phyloP scores from a whole-genome alignment of 2,113 vertebrate genomes.

The Indri indri region DNA sequence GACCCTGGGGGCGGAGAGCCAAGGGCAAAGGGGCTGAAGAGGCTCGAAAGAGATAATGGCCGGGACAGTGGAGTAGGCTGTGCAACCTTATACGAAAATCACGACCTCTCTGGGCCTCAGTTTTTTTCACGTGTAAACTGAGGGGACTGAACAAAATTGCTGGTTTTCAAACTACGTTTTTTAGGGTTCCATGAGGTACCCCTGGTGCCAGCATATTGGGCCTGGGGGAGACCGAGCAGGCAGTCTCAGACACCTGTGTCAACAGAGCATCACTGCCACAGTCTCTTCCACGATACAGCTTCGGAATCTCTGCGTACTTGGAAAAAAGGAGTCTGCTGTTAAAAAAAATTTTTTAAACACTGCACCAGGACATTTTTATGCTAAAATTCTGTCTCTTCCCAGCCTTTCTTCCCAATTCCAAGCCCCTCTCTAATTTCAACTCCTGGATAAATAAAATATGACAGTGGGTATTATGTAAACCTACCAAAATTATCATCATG shows the following conservation, averaged over 20 bases:
- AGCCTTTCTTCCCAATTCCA: neutral
- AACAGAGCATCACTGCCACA: fast-evolving
- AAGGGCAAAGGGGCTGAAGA: neutral
- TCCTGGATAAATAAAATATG: neutral
- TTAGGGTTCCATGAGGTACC: neutral
- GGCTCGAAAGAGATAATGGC: neutral
- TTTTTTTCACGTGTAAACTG: no score
- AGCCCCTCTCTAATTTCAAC: neutral
- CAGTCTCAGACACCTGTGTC: neutral
- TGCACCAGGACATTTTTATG: neutral
- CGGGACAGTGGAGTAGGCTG: neutral
- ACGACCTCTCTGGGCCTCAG: neutral
- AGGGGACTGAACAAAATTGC: neutral
- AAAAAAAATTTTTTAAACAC: neutral
- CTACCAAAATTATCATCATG: neutral
- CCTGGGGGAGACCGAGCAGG: neutral
- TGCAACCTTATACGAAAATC: neutral
- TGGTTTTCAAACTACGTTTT: neutral
- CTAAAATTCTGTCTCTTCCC: neutral
- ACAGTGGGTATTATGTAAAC: neutral
- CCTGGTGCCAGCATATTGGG: neutral
- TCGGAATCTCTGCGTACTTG: neutral
- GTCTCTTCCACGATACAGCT: fast-evolving
- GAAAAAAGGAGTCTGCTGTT: neutral
- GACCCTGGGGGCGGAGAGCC: constrained; percentile 81